phyloP scores from a whole-genome alignment of 2,797 vertebrate species.

The Taeniopygia guttata region DNA sequence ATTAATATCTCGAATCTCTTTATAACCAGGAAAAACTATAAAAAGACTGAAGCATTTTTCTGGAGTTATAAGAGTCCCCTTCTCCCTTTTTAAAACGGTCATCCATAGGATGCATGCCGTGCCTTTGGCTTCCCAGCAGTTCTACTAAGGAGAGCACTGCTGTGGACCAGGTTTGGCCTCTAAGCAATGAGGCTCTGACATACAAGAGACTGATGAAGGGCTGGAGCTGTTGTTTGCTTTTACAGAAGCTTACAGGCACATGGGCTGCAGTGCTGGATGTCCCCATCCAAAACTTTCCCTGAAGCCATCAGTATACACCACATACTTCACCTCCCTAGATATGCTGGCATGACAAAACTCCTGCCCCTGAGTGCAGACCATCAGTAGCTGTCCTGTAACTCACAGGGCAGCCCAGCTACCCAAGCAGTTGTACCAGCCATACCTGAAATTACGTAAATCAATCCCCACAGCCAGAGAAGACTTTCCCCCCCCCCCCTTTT shows the following conservation, averaged over 20 bases:
- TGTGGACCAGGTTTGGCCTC: background rate
- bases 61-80: background rate
- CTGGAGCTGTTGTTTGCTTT: background rate
- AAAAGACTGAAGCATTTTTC: background rate
- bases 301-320: rapidly evolving
- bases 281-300: background rate
- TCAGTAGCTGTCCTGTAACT: background rate
- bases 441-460: background rate
- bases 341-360: background rate
- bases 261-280: background rate
- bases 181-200: background rate
- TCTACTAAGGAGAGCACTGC: background rate
- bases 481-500: background rate
- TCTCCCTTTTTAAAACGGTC: background rate
- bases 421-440: background rate
- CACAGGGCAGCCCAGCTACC: background rate
- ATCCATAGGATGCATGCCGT: background rate
- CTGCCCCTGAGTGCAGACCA: background rate
- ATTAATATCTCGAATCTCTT: background rate
- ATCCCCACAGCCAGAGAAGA: background rate
- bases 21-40: background rate
- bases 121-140: background rate
- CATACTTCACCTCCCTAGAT: background rate
- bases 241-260: background rate
- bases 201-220: background rate